Base-by-base conservation (phyloP, 2,113 vertebrate species). In the Semicossyphus pulcher region DNA sequence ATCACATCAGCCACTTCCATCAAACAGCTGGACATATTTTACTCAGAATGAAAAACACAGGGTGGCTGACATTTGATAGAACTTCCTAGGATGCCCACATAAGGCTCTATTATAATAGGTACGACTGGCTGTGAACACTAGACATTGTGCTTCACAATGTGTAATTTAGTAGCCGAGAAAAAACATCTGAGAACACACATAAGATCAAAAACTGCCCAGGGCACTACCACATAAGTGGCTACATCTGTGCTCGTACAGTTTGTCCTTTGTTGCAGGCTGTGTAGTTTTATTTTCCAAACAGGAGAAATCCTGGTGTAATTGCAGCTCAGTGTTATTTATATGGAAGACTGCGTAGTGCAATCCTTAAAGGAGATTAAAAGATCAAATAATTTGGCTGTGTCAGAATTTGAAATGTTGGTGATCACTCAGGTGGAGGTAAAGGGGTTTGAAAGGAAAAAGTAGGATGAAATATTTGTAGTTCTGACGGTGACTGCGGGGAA, bases 341-440 rank as follows among this genome's bases (percentile, higher is more conserved):
- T 29, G 60, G 73, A 66, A 42, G 66, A 73, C 32, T 18, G 65
- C 37, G 29, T 62, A 25, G 49, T 56, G 34, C 36, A 61, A 69
- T 75, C 72, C 49, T 86, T 79, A 73, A 76, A 87, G 64, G 45
- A 71, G 72, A 86, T 89, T 88, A 85, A 79, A 75, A 76, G 74
- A 81, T 84, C 67, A 69, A 45, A 80, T 82, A 42, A 67, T 81
- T 65, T 58, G 54, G 56, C 72, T 59, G 65, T 83, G 77, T 80
- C 75, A 47, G 45, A 72, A 69, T 71, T 29, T 12, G 6, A 67
- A 42, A 61, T 42, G 48, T 23, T 34, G 14, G 32, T 12, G 48
- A 49, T 82, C 75, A 18, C 72, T 87, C 84, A 74, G 75, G 44
- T 82, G 54, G 21, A 75, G 53, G 72, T 80, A 41, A 80, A 70